Percentiles rank a stretch among this genome's conserved stretches.
These are phyloP conservation scores for Phyllotreta cruciferae DNA, from an alignment of 2,888 invertebrate species.

Conservation along the genomic window DNA sequence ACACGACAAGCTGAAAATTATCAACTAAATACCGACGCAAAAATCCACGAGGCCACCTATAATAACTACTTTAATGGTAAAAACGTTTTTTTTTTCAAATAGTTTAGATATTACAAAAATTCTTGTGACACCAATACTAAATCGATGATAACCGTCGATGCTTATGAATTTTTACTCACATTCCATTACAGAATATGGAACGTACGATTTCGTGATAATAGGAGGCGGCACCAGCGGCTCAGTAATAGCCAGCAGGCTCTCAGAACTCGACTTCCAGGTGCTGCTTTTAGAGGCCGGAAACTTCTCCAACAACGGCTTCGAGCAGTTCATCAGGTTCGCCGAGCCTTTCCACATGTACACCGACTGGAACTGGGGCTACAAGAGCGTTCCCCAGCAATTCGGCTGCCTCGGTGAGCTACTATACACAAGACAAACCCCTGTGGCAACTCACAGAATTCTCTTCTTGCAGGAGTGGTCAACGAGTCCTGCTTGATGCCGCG, in stretches of 20 bases:
- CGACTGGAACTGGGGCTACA: conserved; percentile 40
- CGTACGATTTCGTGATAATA: conserved; percentile 36
- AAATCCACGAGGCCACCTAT: conserved; percentile 1
- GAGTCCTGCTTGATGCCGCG: conserved; percentile 39
- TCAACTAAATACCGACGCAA: conserved; percentile 5
- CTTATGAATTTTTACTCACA: not conserved
- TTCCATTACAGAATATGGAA: conserved; percentile 27
- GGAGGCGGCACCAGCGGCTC: conserved; percentile 37
- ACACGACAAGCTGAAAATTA: conserved; percentile 2
- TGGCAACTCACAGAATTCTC: not conserved
- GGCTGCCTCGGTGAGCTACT: conserved; percentile 38
- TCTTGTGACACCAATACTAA: too few relatives aligned
- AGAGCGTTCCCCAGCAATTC: conserved; percentile 38
- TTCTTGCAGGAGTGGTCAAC: conserved; percentile 27
- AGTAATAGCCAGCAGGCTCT: conserved; percentile 37
- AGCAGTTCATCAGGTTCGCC: conserved; percentile 5
- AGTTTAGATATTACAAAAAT: too few relatives aligned
- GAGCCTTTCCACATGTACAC: conserved; percentile 14
- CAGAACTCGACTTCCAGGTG: conserved; percentile 24
- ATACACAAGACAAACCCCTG: not conserved
- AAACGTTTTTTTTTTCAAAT: not conserved
- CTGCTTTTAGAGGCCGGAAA: conserved; percentile 18
- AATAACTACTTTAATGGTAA: conserved; percentile 8
- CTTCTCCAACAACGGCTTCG: conserved; percentile 9
- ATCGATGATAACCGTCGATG: not conserved